Evolutionary conservation across 2,888 invertebrate genomes (phyloP).

Genomic region (Bugula neritina): DNA sequence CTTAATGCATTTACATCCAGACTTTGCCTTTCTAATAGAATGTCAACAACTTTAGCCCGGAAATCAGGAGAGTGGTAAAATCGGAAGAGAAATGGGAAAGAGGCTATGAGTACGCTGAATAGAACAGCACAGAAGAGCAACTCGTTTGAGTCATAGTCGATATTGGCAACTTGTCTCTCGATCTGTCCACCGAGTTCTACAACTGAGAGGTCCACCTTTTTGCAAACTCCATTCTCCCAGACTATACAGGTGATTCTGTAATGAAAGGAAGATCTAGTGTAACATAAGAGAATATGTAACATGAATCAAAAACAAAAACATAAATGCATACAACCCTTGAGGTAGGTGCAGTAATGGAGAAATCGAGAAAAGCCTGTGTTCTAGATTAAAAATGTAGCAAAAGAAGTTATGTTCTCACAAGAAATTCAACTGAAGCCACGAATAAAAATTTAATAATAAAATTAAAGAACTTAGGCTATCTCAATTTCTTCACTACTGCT

Average conservation of each 20-base stretch:
- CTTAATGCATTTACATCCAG: not conserved
- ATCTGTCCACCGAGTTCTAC: conserved; percentile 90
- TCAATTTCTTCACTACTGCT: too few species aligned
- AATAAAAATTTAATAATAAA: too few species aligned
- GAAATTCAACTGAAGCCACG: too few species aligned
- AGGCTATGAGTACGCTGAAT: conserved; percentile 37
- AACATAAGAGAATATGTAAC: too few species aligned
- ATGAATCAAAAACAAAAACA: too few species aligned
- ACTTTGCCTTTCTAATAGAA: not conserved
- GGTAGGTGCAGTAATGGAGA: too few species aligned
- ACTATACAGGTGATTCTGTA: conserved; percentile 70
- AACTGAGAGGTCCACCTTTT: conserved; percentile 86
- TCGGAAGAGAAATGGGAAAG: conserved; percentile 32
- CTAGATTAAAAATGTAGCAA: too few species aligned
- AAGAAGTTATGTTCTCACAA: too few species aligned
- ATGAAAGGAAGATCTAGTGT: too few species aligned
- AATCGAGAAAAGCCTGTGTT: too few species aligned
- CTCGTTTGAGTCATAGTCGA: conserved; percentile 73
- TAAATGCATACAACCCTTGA: too few species aligned
- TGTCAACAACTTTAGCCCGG: not conserved
- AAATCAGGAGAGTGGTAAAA: conserved; percentile 20
- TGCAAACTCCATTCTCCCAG: conserved; percentile 83
- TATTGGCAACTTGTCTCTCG: conserved; percentile 79
- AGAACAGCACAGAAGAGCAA: conserved; percentile 60
- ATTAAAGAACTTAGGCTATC: too few species aligned